Evolutionary conservation across 1,140 invertebrate genomes (phyloP), one percentile per base, ranked within the genome.

Genomic region (Brachystomella parvula): DNA sequence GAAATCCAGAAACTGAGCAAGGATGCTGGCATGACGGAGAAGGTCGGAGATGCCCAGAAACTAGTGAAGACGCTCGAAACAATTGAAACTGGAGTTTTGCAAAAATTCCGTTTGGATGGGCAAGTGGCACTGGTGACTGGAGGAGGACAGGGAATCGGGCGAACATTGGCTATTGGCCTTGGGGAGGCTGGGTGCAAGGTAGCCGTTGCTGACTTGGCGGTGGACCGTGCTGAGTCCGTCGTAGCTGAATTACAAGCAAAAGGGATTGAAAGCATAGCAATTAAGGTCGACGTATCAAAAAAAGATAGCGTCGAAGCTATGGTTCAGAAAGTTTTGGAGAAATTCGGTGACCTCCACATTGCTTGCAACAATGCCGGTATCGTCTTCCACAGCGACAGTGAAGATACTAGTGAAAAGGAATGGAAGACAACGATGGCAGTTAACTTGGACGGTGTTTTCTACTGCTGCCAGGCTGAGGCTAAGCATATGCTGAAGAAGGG

Each of bases 381-480:
- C 30, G 60, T 62, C 3, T 62, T 63, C 28, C 66, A 67, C 32
- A 63, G 60, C n/a, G 39, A 66, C 39, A 63, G 58, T 39, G 65
- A 70, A 44, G 61, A 70, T 15, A 70, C 69, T 19, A 58, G 30
- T 29, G 57, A 67, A 32, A 49, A 30, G 12, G 69, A 70, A 57
- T 70, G 69, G 69, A 44, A 35, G 9, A 47, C 31, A 31, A 70
- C 69, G 9, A 60, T 70, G 65, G 65, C 53, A 19, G 69, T 70
- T 12, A 70, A 70, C 57, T 29, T 70, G 15, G 56, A 57, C 30
- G 69, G 69, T 53, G 69, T 70, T 26, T 70, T 70, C 56, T 70
- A 64, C 35, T 70, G 69, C 58, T 70, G 69, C 35, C 69, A 70
- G 58, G 69, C 69, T n/a, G 69, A 70, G 35, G 69, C 65, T 1